Evolutionary conservation across 2,888 invertebrate genomes (phyloP), one percentile per base, ranked within the genome.

Genomic region (Reticulitermes lucifugus): DNA sequence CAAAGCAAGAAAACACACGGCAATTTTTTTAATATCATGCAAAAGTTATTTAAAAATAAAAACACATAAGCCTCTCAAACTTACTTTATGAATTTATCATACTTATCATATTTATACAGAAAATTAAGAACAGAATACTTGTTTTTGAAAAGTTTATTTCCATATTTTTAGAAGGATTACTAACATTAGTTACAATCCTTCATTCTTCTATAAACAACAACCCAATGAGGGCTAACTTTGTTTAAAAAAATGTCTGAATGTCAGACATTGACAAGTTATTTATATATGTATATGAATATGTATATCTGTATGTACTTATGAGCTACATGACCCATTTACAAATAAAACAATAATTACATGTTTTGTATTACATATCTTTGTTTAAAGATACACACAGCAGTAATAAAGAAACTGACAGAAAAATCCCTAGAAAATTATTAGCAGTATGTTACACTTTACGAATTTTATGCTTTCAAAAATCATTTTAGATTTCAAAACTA

Each of bases 191-290:
- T 10, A 46, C 51, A 83, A 83, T 73, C 41, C 82, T 83, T 83
- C 73, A 73, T 41, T 73, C 41, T 73, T 70, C 73, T 71, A 83
- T 51, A 83, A 73, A 71, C 70, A 83, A 70, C 70, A 65, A 51
- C 83, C 79, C 51, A 55, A 43, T 73, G 51, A 10, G 83, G 35
- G 73, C 41, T 73, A 73, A 41, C 41, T 41, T 73, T 73, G 41
- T 41, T 43, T 70, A 73, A 29, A 83, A 70, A 73, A 71, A 83
- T 83, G 83, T 83, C 83, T 83, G 83, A 83, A 83, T 83, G 55
- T 83, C 83, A 83, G 83, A 83, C 83, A 83, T 73, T 71, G 73
- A 9, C 73, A 73, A 73, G 21, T 73, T 73, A 73, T 73, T 29
- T 41, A 73, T 73, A 29, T 41, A 41, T 73, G 35, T 73, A 41